Percentiles rank a stretch among this genome's conserved stretches.
These are phyloP conservation scores for Ceratothoa steindachneri DNA, from an alignment of 2,888 invertebrate genomes.

Conservation along the genomic window DNA sequence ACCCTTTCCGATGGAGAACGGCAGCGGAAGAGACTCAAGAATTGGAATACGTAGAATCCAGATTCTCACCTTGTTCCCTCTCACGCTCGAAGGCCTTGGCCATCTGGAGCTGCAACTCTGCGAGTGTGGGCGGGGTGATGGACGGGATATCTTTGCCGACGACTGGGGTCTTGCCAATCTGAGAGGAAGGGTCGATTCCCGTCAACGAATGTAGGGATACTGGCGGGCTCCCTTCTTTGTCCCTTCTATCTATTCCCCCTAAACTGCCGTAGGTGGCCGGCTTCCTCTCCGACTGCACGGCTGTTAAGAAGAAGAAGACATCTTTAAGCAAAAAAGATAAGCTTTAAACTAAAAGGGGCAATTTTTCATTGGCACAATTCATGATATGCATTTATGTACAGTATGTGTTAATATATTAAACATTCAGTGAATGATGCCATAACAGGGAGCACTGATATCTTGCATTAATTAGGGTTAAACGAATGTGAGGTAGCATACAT, in stretches of 20 bases:
- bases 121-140: constrained; percentile 33
- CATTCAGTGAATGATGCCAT: too few species aligned
- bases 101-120: constrained; percentile 43
- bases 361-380: background rate
- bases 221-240: constrained; percentile 45
- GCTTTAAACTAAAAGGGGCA: background rate
- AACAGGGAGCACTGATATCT: too few species aligned
- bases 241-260: constrained; percentile 23
- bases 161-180: constrained; percentile 36
- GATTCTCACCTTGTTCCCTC: constrained; percentile 2
- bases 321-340: background rate
- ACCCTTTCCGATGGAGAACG: too few species aligned
- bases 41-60: too few species aligned
- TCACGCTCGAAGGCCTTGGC: constrained; percentile 46
- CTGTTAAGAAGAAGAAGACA: constrained; percentile 11
- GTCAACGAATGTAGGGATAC: constrained; percentile 22
- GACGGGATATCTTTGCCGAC: constrained; percentile 42
- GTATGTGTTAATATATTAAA: too few species aligned
- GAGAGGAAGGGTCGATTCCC: constrained; percentile 26
- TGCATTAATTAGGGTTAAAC: too few species aligned
- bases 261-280: constrained; percentile 34
- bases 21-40: too few species aligned
- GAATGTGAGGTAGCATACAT: too few species aligned
- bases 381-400: background rate
- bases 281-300: constrained; percentile 46